Evolutionary conservation across 1,140 invertebrate species (phyloP).

Genomic region (Hylaeus volcanicus): DNA sequence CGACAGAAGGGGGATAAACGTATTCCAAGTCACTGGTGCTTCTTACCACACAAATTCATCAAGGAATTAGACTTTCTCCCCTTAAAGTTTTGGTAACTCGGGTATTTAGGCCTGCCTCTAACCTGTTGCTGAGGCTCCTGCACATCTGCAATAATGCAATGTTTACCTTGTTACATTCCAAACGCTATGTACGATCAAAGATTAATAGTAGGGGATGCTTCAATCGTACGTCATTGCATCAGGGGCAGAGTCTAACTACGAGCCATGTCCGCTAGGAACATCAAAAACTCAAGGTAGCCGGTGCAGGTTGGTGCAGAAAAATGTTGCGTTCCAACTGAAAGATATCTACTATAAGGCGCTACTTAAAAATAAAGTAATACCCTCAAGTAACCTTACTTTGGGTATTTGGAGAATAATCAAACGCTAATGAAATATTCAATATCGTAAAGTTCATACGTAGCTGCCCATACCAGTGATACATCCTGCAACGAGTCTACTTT

Average conservation of each 20-base stretch:
- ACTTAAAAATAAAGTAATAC: slow-evolving; percentile 65
- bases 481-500: slow-evolving; percentile 67
- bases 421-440: slow-evolving; percentile 61
- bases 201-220: slow-evolving; percentile 63
- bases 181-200: slow-evolving; percentile 66
- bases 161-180: slow-evolving; percentile 79
- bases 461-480: slow-evolving; percentile 68
- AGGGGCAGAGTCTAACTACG: slow-evolving; percentile 68
- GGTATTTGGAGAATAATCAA: slow-evolving; percentile 58
- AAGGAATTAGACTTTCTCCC: slow-evolving; percentile 94
- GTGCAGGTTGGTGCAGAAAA: slow-evolving; percentile 76
- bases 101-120: slow-evolving; percentile 90
- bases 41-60: slow-evolving; percentile 96
- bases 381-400: slow-evolving; percentile 54
- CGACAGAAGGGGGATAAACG: slow-evolving; percentile 72
- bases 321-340: slow-evolving; percentile 76
- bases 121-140: slow-evolving; percentile 86
- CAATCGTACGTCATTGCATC: slow-evolving; percentile 63
- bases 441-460: slow-evolving; percentile 57
- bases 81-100: slow-evolving; percentile 92
- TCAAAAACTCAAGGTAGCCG: slow-evolving; percentile 68
- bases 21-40: slow-evolving; percentile 77
- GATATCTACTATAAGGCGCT: slow-evolving; percentile 68
- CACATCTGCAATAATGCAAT: slow-evolving; percentile 84
- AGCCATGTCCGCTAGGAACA: slow-evolving; percentile 65